Conservation (phyloP, 2,888 invertebrate genomes). For the Drosophila subquinaria region DNA sequence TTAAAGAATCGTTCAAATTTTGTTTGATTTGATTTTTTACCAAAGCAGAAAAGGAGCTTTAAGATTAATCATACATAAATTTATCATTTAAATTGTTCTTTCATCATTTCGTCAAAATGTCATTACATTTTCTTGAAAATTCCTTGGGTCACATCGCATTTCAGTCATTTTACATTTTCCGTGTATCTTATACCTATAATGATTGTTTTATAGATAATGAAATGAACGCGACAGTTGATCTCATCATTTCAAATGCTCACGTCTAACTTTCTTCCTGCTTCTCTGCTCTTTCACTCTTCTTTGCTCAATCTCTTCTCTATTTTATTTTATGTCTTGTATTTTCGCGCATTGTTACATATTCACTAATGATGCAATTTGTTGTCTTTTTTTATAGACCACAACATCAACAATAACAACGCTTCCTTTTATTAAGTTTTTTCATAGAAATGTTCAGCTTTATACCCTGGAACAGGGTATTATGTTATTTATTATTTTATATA, state of each 20-base stretch:
- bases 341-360: slow-evolving; percentile 51
- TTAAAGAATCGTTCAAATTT: no score
- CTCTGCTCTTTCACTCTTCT: not conserved
- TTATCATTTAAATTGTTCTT: no score
- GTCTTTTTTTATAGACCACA: slow-evolving; percentile 45
- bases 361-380: slow-evolving; percentile 67
- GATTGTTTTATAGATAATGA: slow-evolving; percentile 24
- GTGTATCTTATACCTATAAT: not conserved
- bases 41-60: no score
- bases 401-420: no score
- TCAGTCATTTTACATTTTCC: not conserved
- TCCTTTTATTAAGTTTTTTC: no score
- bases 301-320: not conserved
- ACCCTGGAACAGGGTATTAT: no score
- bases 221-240: slow-evolving; percentile 37
- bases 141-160: not conserved
- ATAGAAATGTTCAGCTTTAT: no score
- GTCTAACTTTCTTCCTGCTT: not conserved
- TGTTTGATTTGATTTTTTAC: no score
- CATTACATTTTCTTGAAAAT: slow-evolving; percentile 1
- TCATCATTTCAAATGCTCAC: slow-evolving; percentile 37
- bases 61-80: no score
- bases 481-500: no score
- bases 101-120: not conserved
- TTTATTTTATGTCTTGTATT: not conserved